These are phyloP conservation scores for Caretta caretta DNA, from an alignment of 2,113 vertebrate genomes.

Conservation along the genomic window DNA sequence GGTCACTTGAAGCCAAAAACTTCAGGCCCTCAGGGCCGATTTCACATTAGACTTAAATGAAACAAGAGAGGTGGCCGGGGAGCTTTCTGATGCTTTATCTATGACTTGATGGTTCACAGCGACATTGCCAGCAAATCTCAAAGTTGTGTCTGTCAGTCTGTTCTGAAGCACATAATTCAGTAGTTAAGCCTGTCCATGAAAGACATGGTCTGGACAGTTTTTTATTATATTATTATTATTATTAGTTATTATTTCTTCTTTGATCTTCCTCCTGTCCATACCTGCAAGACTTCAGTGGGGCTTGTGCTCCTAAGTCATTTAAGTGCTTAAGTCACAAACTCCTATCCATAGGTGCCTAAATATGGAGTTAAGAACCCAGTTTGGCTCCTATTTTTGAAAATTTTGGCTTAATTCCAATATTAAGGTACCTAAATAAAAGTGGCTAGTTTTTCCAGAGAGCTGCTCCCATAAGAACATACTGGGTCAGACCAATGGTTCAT, in stretches of 20 bases:
- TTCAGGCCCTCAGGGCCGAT: background rate
- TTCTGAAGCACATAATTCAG: background rate
- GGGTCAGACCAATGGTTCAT: too few relatives aligned
- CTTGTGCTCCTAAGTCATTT: background rate
- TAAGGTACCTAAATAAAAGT: background rate
- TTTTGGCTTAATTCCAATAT: background rate
- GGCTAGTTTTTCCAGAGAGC: background rate
- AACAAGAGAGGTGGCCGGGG: background rate
- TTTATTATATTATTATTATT: background rate
- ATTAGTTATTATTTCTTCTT: background rate
- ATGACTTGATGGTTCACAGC: background rate
- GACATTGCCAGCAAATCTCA: background rate
- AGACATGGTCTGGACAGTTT: background rate
- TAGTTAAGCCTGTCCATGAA: background rate
- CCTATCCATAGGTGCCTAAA: background rate
- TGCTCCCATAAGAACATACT: background rate
- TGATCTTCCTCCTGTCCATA: background rate
- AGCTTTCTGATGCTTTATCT: background rate
- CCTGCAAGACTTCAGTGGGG: background rate
- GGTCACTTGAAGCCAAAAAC: background rate
- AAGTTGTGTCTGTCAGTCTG: background rate
- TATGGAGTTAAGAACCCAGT: background rate
- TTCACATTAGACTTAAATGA: background rate
- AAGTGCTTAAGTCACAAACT: slow-evolving; percentile 6
- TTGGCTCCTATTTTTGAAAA: background rate